These are phyloP conservation scores for Mantis religiosa DNA, from an alignment of 2,888 invertebrate species.

Conservation along the genomic window DNA sequence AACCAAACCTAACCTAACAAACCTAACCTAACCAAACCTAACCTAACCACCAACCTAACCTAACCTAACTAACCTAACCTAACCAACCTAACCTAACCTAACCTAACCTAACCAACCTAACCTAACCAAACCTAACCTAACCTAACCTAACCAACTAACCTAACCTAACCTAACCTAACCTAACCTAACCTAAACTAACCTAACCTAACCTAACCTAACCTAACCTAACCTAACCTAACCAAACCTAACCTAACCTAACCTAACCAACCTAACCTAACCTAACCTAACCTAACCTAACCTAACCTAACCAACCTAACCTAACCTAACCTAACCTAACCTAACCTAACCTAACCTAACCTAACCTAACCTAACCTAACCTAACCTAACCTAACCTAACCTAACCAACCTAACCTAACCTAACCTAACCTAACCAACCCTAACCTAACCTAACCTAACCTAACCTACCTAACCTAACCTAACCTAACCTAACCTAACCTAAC, in stretches of 20 bases:
- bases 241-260: conserved; percentile 4
- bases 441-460: too few species aligned
- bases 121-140: not conserved
- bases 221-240: conserved; percentile 15
- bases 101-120: conserved; percentile 28
- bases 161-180: conserved; percentile 16
- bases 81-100: conserved; percentile 1
- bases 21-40: too few species aligned
- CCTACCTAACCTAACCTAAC: too few species aligned
- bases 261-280: conserved; percentile 21
- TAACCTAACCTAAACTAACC: conserved; percentile 22
- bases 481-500: too few species aligned
- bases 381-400: conserved; percentile 37
- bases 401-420: not conserved
- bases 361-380: conserved; percentile 35
- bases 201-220: conserved; percentile 26
- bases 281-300: conserved; percentile 30
- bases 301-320: conserved; percentile 30
- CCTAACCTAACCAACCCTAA: too few species aligned
- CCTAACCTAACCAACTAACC: conserved; percentile 3
- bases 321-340: conserved; percentile 31
- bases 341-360: conserved; percentile 34
- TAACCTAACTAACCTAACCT: not conserved
- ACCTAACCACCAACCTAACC: too few species aligned
- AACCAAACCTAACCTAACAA: too few species aligned